Evolutionary conservation across 2,888 invertebrate species (phyloP).

Genomic region (Melipona bicolor): DNA sequence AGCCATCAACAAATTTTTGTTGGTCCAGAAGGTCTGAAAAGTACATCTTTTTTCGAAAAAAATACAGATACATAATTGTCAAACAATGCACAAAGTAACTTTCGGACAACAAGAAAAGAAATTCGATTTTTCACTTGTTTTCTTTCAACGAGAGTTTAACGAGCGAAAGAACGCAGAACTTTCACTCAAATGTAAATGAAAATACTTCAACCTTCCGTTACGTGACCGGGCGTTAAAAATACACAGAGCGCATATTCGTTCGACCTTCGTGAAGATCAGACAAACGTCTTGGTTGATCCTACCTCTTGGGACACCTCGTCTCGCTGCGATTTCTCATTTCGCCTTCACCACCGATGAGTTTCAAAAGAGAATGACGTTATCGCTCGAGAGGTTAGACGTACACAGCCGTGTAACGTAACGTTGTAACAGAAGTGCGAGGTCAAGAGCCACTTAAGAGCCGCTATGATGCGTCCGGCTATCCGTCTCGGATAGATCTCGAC

Average conservation of each 20-base stretch:
- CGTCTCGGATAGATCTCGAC: slow-evolving; percentile 60
- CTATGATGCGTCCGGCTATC: slow-evolving; percentile 48
- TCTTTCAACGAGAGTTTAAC: too few species aligned
- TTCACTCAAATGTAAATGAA: too few species aligned
- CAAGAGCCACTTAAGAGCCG: slow-evolving; percentile 70
- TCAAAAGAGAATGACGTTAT: slow-evolving; percentile 47
- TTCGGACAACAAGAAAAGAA: too few species aligned
- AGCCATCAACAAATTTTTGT: too few species aligned
- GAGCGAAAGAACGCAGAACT: too few species aligned
- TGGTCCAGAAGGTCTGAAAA: too few species aligned
- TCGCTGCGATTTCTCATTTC: slow-evolving; percentile 22
- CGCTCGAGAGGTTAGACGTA: slow-evolving; percentile 48
- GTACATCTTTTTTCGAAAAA: too few species aligned
- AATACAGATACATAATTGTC: too few species aligned
- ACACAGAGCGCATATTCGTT: background rate
- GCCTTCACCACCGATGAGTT: slow-evolving; percentile 39
- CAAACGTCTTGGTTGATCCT: background rate
- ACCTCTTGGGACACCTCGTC: background rate
- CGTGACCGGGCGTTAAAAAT: too few species aligned
- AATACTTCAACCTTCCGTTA: too few species aligned
- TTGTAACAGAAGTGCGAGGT: slow-evolving; percentile 64
- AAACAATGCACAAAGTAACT: too few species aligned
- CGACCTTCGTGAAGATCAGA: background rate
- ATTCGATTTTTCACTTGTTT: too few species aligned
- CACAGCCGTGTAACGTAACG: slow-evolving; percentile 45